phyloP scores from a whole-genome alignment of 2,797 vertebrate species.

The Manis javanica region DNA sequence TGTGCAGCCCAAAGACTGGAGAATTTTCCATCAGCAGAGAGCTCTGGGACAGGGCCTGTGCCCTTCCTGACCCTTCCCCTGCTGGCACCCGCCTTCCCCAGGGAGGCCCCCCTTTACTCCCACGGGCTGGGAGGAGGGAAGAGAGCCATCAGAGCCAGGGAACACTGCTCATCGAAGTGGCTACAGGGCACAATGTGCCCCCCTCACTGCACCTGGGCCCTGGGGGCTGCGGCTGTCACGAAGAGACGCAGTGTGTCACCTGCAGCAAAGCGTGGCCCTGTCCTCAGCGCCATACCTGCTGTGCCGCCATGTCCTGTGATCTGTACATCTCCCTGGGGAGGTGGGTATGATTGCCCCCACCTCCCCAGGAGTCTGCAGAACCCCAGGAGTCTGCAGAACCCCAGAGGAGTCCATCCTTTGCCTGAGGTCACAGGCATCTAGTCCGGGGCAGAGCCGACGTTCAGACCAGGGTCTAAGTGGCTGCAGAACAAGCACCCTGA shows the following conservation, averaged over 20 bases:
- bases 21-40: neutral
- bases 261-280: neutral
- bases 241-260: neutral
- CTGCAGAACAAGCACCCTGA: too few relatives aligned
- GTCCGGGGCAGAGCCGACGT: accelerated
- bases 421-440: neutral
- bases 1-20: too few relatives aligned
- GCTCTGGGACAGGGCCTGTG: neutral
- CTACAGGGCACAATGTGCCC: neutral
- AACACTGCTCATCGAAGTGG: accelerated
- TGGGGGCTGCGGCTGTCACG: neutral
- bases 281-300: too few relatives aligned
- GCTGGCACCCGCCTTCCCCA: neutral
- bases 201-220: neutral
- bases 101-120: neutral
- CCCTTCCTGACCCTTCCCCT: neutral
- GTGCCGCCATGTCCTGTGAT: too few relatives aligned
- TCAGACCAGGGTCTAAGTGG: accelerated
- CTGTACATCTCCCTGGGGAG: accelerated
- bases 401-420: too few relatives aligned
- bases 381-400: neutral
- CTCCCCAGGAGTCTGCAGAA: too few relatives aligned
- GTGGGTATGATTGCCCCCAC: accelerated
- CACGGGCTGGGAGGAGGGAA: neutral
- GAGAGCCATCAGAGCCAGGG: neutral